Percentiles rank a stretch among this genome's conserved stretches.
These are phyloP conservation scores for Caenorhabditis angaria DNA, from an alignment of 2,888 invertebrate species.

Conservation along the genomic window DNA sequence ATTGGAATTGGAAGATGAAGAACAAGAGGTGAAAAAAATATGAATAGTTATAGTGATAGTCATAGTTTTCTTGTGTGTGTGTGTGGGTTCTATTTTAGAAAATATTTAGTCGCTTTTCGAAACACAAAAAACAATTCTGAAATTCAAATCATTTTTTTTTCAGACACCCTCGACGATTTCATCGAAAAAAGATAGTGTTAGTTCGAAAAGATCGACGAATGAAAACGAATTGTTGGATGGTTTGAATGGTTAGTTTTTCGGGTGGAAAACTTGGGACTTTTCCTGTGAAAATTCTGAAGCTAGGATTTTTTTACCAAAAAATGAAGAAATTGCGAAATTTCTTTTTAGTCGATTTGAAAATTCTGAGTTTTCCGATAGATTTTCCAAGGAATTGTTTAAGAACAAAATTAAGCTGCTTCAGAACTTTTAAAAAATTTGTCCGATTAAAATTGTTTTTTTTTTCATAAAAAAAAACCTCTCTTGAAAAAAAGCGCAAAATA, in stretches of 20 bases:
- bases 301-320: too few relatives aligned
- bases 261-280: background rate
- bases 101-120: background rate
- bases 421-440: too few relatives aligned
- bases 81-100: background rate
- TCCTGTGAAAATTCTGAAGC: too few relatives aligned
- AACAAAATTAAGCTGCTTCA: too few relatives aligned
- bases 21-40: background rate
- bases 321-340: too few relatives aligned
- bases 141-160: background rate
- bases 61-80: background rate
- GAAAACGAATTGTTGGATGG: background rate
- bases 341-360: too few relatives aligned
- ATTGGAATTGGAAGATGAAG: conserved; percentile 15
- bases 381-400: too few relatives aligned
- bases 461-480: too few relatives aligned
- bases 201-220: conserved; percentile 2
- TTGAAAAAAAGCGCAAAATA: too few relatives aligned
- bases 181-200: conserved; percentile 9
- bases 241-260: background rate
- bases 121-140: background rate
- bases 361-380: too few relatives aligned
- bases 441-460: too few relatives aligned
- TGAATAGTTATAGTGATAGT: conserved; percentile 5
- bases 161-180: conserved; percentile 1